Percentiles rank a stretch among this genome's conserved stretches.
phyloP scores from a whole-genome alignment of 2,888 invertebrate species.

The Sphinx pinastri region DNA sequence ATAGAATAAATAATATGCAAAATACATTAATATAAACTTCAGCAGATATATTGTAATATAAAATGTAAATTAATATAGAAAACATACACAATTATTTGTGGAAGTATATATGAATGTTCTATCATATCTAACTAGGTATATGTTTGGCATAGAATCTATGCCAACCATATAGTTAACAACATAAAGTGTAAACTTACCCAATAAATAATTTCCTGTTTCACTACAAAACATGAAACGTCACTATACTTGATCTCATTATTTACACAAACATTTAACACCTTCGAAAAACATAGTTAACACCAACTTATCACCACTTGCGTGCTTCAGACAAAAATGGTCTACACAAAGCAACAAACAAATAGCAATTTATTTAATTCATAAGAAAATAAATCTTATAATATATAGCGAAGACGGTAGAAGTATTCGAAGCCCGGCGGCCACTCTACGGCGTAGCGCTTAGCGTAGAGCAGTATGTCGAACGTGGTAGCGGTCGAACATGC shows the following conservation, averaged over 20 bases:
- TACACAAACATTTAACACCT: conserved; percentile 46
- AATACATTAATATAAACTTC: not conserved
- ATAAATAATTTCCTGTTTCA: not conserved
- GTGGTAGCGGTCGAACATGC: conserved; percentile 52
- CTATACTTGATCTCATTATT: conserved; percentile 45
- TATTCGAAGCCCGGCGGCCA: conserved; percentile 15
- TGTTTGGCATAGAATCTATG: no score
- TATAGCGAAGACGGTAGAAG: not conserved
- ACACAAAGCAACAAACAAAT: not conserved
- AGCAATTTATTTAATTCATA: conserved; percentile 16
- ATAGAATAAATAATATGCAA: no score
- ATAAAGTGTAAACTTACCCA: conserved; percentile 42
- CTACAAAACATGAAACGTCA: conserved; percentile 36
- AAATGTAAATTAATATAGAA: no score
- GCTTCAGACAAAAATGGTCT: conserved; percentile 2
- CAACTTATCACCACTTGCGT: conserved; percentile 30
- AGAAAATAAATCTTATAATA: conserved; percentile 13
- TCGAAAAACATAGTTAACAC: conserved; percentile 36
- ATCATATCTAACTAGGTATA: no score
- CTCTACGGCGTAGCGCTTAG: conserved; percentile 57
- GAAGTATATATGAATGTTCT: no score
- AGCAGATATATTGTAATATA: not conserved
- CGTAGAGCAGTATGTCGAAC: conserved; percentile 43
- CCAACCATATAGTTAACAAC: not conserved
- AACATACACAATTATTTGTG: no score